Percentiles rank a stretch among this genome's conserved stretches.
Evolutionary conservation across 1,140 invertebrate genomes (phyloP).

Genomic region (Rhyacophila brunnea): DNA sequence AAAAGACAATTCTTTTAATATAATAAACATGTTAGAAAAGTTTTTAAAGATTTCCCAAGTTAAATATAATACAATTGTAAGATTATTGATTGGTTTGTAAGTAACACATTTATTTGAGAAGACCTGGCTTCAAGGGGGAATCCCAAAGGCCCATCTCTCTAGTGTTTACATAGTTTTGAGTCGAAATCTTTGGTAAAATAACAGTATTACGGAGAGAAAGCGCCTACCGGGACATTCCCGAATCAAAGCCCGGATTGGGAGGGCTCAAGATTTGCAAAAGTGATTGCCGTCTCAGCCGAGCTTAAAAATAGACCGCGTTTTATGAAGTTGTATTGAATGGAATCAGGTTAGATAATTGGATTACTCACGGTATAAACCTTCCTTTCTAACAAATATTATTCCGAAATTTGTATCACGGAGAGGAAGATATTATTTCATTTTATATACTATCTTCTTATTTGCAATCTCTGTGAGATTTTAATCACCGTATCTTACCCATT

Average conservation of each 20-base stretch:
- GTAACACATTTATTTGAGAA: too few relatives aligned
- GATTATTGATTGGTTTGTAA: too few relatives aligned
- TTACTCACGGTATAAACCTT: neutral
- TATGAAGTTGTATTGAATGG: neutral
- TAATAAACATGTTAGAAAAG: too few relatives aligned
- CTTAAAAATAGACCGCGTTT: conserved; percentile 1
- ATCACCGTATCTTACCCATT: too few relatives aligned
- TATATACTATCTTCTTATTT: too few relatives aligned
- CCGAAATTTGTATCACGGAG: neutral
- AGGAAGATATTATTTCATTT: too few relatives aligned
- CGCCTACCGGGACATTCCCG: neutral
- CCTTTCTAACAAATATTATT: neutral
- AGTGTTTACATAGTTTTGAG: conserved; percentile 36
- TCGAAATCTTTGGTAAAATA: conserved; percentile 33
- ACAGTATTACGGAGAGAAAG: conserved; percentile 29
- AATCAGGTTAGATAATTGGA: neutral
- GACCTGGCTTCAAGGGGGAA: neutral
- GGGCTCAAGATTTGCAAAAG: conserved; percentile 4
- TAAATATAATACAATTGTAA: too few relatives aligned
- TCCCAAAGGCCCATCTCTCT: conserved; percentile 8
- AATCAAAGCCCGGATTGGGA: conserved; percentile 13
- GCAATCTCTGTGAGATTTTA: too few relatives aligned
- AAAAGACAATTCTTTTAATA: too few relatives aligned
- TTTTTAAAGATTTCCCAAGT: too few relatives aligned
- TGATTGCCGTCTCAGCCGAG: neutral